phyloP scores from a whole-genome alignment of 2,888 invertebrate genomes.

The Leptodirus hochenwartii region DNA sequence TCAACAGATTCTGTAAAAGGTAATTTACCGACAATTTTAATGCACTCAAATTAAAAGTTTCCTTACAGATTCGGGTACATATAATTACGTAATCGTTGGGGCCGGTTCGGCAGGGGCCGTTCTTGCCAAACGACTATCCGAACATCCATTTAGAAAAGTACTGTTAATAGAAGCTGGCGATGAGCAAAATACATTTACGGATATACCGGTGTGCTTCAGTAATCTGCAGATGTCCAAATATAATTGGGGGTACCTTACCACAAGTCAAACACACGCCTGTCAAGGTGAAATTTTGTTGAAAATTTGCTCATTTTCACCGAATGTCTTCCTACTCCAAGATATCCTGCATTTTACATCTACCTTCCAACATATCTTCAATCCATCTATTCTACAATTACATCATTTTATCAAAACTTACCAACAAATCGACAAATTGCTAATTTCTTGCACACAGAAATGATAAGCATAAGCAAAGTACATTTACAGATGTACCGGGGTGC shows the following conservation, averaged over 20 bases:
- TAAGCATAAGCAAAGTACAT: no score
- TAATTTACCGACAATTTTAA: no score
- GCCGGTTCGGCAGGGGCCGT: conserved; percentile 9
- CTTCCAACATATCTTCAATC: no score
- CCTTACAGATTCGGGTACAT: conserved; percentile 11
- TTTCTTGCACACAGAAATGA: no score
- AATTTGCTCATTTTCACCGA: background rate
- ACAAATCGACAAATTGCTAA: no score
- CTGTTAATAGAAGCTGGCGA: conserved; percentile 9
- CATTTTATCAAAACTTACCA: no score
- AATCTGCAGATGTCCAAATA: conserved; percentile 6
- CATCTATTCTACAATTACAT: no score
- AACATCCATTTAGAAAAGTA: conserved; percentile 6
- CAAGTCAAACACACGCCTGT: conserved; percentile 9
- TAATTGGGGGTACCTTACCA: conserved; percentile 10
- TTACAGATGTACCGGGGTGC: no score
- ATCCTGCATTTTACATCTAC: no score
- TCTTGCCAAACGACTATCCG: conserved; percentile 9
- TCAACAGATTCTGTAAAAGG: no score
- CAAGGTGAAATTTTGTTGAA: conserved; percentile 7
- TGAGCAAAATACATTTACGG: conserved; percentile 10
- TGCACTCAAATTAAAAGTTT: no score
- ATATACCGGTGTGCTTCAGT: conserved; percentile 9
- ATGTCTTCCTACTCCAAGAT: no score
- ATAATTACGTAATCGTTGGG: conserved; percentile 10